A percentile compares a stretch with the other conserved stretches of the same genome.
These are phyloP conservation scores for Tamias sibiricus DNA, from an alignment of 2,113 vertebrate genomes.

Conservation along the genomic window DNA sequence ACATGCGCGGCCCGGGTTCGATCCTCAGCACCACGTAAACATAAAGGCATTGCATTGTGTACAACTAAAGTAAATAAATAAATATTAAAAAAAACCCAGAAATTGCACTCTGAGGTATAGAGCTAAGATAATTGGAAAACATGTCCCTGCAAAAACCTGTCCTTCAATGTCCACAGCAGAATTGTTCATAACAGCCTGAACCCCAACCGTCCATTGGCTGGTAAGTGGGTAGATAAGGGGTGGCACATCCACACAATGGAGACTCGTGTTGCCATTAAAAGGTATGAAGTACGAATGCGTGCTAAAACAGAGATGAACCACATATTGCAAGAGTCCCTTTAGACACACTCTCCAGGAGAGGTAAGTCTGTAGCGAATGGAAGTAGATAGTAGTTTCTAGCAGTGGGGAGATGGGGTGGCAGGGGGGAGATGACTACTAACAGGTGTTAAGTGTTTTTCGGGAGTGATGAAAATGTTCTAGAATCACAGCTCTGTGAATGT, in stretches of 20 bases:
- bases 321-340: neutral
- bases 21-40: too few relatives aligned
- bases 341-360: neutral
- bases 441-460: neutral
- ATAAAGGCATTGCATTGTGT: too few relatives aligned
- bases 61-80: too few relatives aligned
- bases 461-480: neutral
- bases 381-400: neutral
- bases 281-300: too few relatives aligned
- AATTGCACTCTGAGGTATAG: too few relatives aligned
- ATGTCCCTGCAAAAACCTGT: too few relatives aligned
- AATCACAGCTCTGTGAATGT: neutral
- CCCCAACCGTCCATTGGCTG: neutral
- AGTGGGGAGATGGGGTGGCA: too few relatives aligned
- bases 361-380: neutral
- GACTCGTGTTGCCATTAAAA: neutral
- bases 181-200: neutral
- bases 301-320: neutral
- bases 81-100: too few relatives aligned
- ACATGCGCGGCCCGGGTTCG: too few relatives aligned
- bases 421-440: neutral
- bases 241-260: fast-evolving
- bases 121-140: too few relatives aligned
- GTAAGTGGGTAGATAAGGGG: neutral
- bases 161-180: neutral